phyloP scores from a whole-genome alignment of 1,140 invertebrate genomes.

The Drosophila littoralis region DNA sequence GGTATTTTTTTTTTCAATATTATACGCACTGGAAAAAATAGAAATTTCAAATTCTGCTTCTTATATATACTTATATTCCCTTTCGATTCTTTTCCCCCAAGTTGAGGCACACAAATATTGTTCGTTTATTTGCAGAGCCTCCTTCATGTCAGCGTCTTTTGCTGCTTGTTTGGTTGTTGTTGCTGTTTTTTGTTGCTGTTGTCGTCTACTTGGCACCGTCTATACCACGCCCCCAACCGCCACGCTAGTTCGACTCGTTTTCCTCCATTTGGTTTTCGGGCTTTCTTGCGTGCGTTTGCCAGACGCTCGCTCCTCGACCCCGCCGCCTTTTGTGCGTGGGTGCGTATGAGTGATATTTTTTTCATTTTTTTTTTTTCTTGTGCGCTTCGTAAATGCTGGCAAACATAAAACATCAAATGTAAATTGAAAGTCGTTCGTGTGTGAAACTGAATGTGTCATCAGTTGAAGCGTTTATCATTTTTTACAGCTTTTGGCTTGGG shows the following conservation, averaged over 20 bases:
- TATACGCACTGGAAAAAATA: slow-evolving; percentile 21
- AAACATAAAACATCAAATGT: slow-evolving; percentile 83
- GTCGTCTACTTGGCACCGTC: slow-evolving; percentile 69
- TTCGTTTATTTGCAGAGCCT: slow-evolving; percentile 73
- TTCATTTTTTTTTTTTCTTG: slow-evolving; percentile 28
- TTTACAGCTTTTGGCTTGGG: slow-evolving; percentile 75
- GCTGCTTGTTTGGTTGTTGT: slow-evolving; percentile 14
- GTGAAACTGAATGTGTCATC: slow-evolving; percentile 83
- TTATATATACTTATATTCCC: slow-evolving; percentile 3
- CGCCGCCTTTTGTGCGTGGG: slow-evolving; percentile 65
- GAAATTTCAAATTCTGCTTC: not conserved
- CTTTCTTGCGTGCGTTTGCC: slow-evolving; percentile 49
- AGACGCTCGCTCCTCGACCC: slow-evolving; percentile 58
- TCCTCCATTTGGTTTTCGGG: slow-evolving; percentile 36
- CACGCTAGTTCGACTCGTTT: slow-evolving; percentile 46
- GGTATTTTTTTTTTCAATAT: slow-evolving; percentile 34
- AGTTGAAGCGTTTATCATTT: slow-evolving; percentile 83
- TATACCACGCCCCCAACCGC: slow-evolving; percentile 8
- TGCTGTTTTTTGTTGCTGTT: slow-evolving; percentile 23
- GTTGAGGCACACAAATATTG: slow-evolving; percentile 77
- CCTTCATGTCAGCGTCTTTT: slow-evolving; percentile 14
- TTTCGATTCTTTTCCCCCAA: slow-evolving; percentile 36
- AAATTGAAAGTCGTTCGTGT: slow-evolving; percentile 83
- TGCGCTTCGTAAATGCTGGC: slow-evolving; percentile 76
- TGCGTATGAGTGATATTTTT: slow-evolving; percentile 80